These are phyloP conservation scores for Latrodectus geometricus DNA, from an alignment of 1,140 invertebrate species.

Conservation along the genomic window DNA sequence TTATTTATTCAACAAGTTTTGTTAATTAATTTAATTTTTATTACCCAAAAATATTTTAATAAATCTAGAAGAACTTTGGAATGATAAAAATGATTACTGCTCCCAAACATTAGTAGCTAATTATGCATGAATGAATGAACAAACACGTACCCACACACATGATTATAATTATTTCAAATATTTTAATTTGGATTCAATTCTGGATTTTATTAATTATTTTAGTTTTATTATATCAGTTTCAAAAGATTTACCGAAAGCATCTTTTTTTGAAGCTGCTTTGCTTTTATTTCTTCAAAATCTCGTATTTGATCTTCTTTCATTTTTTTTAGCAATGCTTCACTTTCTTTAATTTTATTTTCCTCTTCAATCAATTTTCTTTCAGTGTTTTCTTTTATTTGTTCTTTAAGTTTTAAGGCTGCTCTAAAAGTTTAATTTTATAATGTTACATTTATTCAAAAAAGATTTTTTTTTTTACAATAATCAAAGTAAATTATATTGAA, in stretches of 20 bases:
- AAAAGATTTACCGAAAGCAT: conserved; percentile 15
- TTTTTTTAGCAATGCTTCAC: conserved; percentile 32
- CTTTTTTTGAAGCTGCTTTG: conserved; percentile 2
- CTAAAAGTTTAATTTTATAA: conserved; percentile 3
- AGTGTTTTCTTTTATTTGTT: conserved; percentile 48
- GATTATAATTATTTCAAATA: too few species aligned
- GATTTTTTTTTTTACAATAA: background rate
- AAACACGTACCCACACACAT: too few species aligned
- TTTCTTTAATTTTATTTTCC: conserved; percentile 52
- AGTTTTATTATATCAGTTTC: background rate
- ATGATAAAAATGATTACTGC: too few species aligned
- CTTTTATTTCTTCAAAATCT: conserved; percentile 46
- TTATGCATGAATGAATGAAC: too few species aligned
- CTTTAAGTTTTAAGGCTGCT: conserved; percentile 22
- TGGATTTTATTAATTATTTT: too few species aligned
- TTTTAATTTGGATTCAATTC: too few species aligned
- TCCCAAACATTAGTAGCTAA: too few species aligned
- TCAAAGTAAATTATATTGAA: background rate
- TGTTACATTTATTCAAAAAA: background rate
- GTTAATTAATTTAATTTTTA: too few species aligned
- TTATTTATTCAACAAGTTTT: too few species aligned
- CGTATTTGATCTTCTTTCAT: conserved; percentile 37
- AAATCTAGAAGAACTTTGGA: too few species aligned
- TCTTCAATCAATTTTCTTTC: conserved; percentile 29
- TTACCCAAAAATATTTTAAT: too few species aligned